Evolutionary conservation across 2,113 vertebrate species (phyloP).

Genomic region (Tragelaphus buxtoni): DNA sequence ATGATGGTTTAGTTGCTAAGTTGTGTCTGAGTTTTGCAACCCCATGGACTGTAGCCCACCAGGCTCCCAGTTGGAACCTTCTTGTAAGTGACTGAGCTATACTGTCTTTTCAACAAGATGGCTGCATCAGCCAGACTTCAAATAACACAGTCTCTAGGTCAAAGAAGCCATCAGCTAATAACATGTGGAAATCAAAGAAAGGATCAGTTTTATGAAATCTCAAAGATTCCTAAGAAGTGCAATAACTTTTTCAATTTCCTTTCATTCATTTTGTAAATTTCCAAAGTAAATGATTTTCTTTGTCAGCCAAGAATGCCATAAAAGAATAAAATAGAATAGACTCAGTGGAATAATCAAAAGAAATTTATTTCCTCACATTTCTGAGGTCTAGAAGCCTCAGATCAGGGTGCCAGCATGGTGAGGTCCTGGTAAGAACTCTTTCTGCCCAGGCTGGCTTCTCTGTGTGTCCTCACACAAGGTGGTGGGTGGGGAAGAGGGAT

Average conservation of each 20-base stretch:
- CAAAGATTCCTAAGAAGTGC: not conserved
- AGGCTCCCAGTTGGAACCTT: not conserved
- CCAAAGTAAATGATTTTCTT: not conserved
- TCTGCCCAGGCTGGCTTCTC: not conserved
- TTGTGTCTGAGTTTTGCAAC: rapidly evolving
- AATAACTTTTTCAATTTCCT: not conserved
- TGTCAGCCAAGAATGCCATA: not conserved
- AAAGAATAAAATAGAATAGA: not conserved
- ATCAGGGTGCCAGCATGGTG: not conserved
- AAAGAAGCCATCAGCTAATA: not conserved
- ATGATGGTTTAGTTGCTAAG: not conserved
- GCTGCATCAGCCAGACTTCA: not conserved
- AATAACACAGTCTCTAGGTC: rapidly evolving
- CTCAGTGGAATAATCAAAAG: not conserved
- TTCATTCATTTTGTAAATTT: not conserved
- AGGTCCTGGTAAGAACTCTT: not conserved
- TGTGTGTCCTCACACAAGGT: not conserved
- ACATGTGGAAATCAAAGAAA: not conserved
- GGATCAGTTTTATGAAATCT: not conserved
- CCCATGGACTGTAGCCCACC: rapidly evolving
- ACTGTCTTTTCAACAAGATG: not conserved
- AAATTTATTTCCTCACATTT: not conserved
- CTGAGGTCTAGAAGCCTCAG: not conserved
- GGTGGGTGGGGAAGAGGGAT: not conserved
- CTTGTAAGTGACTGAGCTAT: rapidly evolving